Conservation (phyloP, 2,113 vertebrate species). For the Xenopus laevis region DNA sequence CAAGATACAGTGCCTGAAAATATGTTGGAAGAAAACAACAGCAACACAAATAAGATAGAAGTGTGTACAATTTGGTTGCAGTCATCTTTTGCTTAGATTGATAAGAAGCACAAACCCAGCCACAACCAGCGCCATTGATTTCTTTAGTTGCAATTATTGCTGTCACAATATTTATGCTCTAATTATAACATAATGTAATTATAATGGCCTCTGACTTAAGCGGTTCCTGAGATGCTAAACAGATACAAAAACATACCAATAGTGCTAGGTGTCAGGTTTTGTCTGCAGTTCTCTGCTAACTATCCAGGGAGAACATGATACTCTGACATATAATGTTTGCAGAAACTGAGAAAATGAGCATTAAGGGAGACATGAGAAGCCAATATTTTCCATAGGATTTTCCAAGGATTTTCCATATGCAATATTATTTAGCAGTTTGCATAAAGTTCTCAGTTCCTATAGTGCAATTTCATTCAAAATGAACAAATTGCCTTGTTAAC, state of each 20-base stretch:
- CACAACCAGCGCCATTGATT: constrained; percentile 24
- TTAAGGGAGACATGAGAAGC: constrained; percentile 6
- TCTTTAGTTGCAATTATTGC: constrained; percentile 32
- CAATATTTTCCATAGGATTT: too few relatives aligned
- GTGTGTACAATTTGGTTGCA: not conserved
- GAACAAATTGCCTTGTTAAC: too few relatives aligned
- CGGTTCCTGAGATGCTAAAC: constrained; percentile 17
- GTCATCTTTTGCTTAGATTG: not conserved
- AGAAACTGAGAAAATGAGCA: constrained; percentile 7
- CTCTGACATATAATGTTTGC: constrained; percentile 29
- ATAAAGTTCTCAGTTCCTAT: too few relatives aligned
- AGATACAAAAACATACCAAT: constrained; percentile 21
- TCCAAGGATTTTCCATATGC: too few relatives aligned
- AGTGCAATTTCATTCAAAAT: too few relatives aligned
- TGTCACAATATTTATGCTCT: constrained; percentile 45
- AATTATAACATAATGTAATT: constrained; percentile 24
- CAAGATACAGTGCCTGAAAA: too few relatives aligned
- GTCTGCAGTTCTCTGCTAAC: constrained; percentile 30
- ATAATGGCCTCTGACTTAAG: constrained; percentile 10
- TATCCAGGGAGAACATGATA: constrained; percentile 39
- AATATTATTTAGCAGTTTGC: too few relatives aligned
- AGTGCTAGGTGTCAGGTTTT: constrained; percentile 35
- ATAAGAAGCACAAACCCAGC: constrained; percentile 6
- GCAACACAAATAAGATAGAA: not conserved
- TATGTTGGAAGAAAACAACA: too few relatives aligned